Conservation (phyloP, 2,797 vertebrate genomes). For the Erethizon dorsatum region DNA sequence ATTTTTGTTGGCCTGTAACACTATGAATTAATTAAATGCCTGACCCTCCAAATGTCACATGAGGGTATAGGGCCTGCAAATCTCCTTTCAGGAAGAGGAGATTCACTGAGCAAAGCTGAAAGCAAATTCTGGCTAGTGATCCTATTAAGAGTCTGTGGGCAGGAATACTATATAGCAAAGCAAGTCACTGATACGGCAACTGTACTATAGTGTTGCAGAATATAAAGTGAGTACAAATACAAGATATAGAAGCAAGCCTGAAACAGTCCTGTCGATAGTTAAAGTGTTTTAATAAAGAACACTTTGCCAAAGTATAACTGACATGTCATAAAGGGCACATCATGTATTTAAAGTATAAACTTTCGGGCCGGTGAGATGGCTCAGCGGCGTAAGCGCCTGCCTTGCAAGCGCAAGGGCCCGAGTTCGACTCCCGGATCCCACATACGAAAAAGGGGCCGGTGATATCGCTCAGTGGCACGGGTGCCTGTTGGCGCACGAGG, state of each 20-base stretch:
- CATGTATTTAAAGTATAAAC: neutral
- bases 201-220: neutral
- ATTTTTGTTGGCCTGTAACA: neutral
- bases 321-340: neutral
- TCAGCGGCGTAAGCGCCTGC: no score
- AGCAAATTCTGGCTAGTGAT: neutral
- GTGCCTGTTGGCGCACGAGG: no score
- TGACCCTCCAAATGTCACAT: neutral
- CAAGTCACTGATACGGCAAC: neutral
- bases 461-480: no score
- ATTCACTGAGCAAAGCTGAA: slow-evolving; percentile 11
- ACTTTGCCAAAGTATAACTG: neutral
- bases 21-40: neutral
- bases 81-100: neutral
- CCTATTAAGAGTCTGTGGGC: neutral
- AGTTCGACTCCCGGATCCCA: no score
- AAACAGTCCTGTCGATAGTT: neutral
- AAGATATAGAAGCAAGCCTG: neutral
- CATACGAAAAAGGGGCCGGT: no score
- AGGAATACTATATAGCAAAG: neutral
- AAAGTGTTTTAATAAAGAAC: neutral
- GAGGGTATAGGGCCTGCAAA: neutral
- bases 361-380: no score
- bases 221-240: neutral
- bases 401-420: no score